phyloP scores from a whole-genome alignment of 2,888 invertebrate genomes.

The Chrysomela aeneicollis region DNA sequence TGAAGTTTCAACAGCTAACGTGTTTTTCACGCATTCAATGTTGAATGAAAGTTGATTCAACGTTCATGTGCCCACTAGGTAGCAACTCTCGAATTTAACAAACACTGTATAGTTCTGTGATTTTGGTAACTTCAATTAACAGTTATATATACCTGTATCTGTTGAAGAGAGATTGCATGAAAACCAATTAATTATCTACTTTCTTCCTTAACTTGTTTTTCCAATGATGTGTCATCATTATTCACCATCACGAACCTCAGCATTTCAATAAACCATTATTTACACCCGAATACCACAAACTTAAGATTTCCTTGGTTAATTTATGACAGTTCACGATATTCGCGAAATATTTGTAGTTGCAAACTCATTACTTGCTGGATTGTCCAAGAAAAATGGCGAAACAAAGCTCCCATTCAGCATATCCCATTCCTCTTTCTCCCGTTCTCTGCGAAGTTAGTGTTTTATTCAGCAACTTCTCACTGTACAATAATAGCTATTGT shows the following conservation, averaged over 20 bases:
- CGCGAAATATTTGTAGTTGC: constrained; percentile 17
- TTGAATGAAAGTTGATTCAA: too few relatives aligned
- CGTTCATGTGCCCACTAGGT: too few relatives aligned
- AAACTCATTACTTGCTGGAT: constrained; percentile 34
- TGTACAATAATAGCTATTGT: constrained; percentile 40
- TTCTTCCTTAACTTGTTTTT: constrained; percentile 54
- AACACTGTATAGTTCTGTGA: too few relatives aligned
- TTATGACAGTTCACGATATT: constrained; percentile 45
- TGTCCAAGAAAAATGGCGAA: constrained; percentile 25
- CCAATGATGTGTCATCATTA: constrained; percentile 56
- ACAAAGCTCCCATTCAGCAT: constrained; percentile 23
- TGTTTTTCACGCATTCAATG: too few relatives aligned
- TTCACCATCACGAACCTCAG: constrained; percentile 45
- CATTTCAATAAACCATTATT: constrained; percentile 48
- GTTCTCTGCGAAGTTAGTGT: constrained; percentile 25
- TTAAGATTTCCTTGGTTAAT: constrained; percentile 37
- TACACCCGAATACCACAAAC: constrained; percentile 42
- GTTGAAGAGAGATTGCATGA: background rate
- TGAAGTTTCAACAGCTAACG: too few relatives aligned
- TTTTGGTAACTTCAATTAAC: too few relatives aligned
- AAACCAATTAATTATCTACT: constrained; percentile 19
- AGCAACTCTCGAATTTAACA: too few relatives aligned
- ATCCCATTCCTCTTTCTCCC: background rate
- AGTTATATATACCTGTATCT: background rate
- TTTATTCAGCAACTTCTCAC: constrained; percentile 36